phyloP scores from a whole-genome alignment of 2,113 vertebrate species.

The Macheiramphus alcinus region DNA sequence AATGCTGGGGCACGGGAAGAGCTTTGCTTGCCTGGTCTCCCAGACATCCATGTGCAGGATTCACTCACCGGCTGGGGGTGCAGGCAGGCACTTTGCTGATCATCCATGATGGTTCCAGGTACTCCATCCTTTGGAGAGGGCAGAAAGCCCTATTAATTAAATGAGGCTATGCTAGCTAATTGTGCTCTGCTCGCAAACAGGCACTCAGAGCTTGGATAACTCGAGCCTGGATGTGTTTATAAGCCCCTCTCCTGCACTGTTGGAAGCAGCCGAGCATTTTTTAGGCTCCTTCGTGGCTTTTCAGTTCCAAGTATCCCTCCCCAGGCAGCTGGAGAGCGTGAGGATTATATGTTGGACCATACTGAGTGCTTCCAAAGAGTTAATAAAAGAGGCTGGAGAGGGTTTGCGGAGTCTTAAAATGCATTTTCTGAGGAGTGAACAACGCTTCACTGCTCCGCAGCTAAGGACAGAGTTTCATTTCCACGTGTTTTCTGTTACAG shows the following conservation, averaged over 20 bases:
- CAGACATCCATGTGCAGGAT: not conserved
- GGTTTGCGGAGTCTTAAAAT: not conserved
- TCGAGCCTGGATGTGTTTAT: not conserved
- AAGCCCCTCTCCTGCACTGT: not conserved
- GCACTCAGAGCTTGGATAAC: not conserved
- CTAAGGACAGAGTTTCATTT: not conserved
- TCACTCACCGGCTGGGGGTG: accelerated
- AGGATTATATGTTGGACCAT: accelerated
- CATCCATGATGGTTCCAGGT: not conserved
- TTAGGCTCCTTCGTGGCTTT: not conserved
- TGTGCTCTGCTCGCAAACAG: not conserved
- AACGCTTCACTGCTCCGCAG: not conserved
- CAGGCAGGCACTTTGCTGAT: not conserved
- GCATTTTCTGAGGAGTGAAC: not conserved
- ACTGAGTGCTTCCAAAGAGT: not conserved
- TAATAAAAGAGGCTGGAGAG: not conserved
- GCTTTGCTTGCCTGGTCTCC: not conserved
- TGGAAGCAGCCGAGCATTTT: not conserved
- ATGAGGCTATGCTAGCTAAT: not conserved
- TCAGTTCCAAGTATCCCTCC: not conserved
- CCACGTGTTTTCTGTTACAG: not conserved
- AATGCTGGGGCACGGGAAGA: not conserved
- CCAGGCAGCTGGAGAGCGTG: not conserved
- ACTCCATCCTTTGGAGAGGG: not conserved
- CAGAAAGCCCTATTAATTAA: not conserved